Conservation (phyloP, 2,113 vertebrate genomes). For the Nothoprocta perdicaria region DNA sequence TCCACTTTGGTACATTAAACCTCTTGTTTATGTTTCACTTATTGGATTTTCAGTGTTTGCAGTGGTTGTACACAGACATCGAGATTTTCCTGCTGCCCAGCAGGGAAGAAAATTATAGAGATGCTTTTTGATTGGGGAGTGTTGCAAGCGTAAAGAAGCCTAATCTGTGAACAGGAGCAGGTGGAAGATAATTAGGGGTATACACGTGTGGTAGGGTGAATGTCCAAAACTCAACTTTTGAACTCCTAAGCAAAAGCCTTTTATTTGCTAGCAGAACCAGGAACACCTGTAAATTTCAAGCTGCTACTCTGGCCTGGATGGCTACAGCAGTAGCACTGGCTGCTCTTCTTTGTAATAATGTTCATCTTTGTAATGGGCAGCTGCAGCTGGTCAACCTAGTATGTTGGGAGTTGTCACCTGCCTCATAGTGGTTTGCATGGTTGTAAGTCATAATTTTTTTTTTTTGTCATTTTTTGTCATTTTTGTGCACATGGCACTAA, state of each 20-base stretch:
- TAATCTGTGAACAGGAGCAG: not conserved
- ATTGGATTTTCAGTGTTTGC: conserved; percentile 24
- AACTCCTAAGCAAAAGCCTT: not conserved
- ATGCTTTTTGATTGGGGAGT: not conserved
- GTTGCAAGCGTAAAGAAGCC: not conserved
- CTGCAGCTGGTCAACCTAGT: not conserved
- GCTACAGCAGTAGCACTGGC: not conserved
- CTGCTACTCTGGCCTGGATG: not conserved
- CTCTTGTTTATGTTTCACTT: conserved; percentile 46
- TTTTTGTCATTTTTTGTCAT: too few species aligned
- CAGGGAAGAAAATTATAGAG: not conserved
- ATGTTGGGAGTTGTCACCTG: not conserved
- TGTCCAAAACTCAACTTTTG: not conserved
- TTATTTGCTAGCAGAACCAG: not conserved
- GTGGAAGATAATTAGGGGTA: not conserved
- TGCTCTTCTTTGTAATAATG: not conserved
- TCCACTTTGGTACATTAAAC: conserved; percentile 44
- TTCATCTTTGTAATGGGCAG: not conserved
- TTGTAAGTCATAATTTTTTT: not conserved
- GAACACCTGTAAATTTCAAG: not conserved
- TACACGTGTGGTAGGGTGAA: not conserved
- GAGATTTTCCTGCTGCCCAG: conserved; percentile 3
- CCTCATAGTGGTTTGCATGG: not conserved
- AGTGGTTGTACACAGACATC: not conserved
- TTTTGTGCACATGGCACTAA: not conserved